A percentile compares a stretch with the other conserved stretches of the same genome.
Conservation (phyloP, 2,113 vertebrate genomes). For the Aspiorhynchus laticeps region DNA sequence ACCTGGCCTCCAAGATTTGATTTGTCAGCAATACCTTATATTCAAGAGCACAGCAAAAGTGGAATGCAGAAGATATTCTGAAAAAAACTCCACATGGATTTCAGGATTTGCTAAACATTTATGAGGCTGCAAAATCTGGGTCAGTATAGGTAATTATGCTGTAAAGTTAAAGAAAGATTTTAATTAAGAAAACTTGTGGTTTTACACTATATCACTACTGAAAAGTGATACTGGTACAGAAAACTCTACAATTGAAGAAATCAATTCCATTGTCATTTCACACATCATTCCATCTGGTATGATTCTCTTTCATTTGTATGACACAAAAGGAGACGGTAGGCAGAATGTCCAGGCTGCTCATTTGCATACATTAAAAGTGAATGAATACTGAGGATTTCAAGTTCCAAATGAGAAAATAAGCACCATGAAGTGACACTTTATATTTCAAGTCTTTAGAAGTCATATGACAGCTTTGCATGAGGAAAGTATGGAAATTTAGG, state of each 20-base stretch:
- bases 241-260: too few relatives aligned
- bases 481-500: background rate
- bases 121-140: background rate
- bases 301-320: background rate
- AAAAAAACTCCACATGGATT: background rate
- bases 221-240: background rate
- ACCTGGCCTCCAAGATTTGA: slow-evolving; percentile 18
- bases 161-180: background rate
- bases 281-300: background rate
- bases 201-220: background rate
- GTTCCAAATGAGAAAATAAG: background rate
- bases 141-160: background rate
- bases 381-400: slow-evolving; percentile 5
- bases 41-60: background rate
- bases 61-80: slow-evolving; percentile 18
- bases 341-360: slow-evolving; percentile 11
- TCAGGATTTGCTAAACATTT: slow-evolving; percentile 2
- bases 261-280: background rate
- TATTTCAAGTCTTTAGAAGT: background rate
- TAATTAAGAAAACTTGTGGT: background rate
- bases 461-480: background rate
- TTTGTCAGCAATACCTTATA: slow-evolving; percentile 14
- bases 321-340: background rate
- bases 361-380: slow-evolving; percentile 19
- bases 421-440: background rate